Evolutionary conservation across 2,888 invertebrate species (phyloP).

Genomic region (Caenorhabditis sp.): DNA sequence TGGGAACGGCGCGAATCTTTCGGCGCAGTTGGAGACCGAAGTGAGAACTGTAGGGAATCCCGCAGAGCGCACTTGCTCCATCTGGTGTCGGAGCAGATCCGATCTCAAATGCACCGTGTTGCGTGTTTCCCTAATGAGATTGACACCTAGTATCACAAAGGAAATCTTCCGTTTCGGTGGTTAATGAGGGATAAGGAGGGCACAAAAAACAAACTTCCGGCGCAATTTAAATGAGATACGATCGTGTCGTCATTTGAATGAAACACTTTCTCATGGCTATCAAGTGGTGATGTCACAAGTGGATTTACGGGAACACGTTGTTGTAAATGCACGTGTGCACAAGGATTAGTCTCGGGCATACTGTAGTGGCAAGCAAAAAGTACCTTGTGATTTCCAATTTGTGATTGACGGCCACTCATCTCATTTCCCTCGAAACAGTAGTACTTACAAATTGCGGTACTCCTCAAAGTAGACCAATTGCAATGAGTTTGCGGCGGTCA

Average conservation of each 20-base stretch:
- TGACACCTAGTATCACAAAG: slow-evolving; percentile 35
- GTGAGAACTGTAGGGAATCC: not conserved
- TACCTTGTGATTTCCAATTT: slow-evolving; percentile 1
- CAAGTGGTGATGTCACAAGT: not conserved
- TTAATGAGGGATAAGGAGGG: slow-evolving; percentile 29
- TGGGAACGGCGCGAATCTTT: slow-evolving; percentile 17
- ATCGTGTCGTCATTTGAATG: not conserved
- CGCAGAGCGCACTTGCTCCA: slow-evolving; percentile 10
- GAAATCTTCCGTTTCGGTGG: not conserved
- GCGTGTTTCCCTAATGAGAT: slow-evolving; percentile 32
- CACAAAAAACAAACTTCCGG: slow-evolving; percentile 36
- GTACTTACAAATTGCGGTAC: slow-evolving; percentile 13
- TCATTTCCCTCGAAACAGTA: not conserved
- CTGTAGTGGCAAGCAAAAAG: not conserved
- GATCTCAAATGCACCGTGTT: slow-evolving; percentile 22
- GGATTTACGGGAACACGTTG: not conserved
- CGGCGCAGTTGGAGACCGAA: not conserved
- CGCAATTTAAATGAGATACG: not conserved
- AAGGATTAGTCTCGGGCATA: slow-evolving; percentile 1
- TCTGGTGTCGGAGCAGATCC: slow-evolving; percentile 25
- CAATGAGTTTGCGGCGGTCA: not conserved
- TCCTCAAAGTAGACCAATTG: not conserved
- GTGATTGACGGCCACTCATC: too few species aligned
- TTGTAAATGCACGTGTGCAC: slow-evolving; percentile 2
- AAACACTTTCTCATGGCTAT: slow-evolving; percentile 4